Conservation (phyloP, 2,888 invertebrate species). For the Sesia apiformis region DNA sequence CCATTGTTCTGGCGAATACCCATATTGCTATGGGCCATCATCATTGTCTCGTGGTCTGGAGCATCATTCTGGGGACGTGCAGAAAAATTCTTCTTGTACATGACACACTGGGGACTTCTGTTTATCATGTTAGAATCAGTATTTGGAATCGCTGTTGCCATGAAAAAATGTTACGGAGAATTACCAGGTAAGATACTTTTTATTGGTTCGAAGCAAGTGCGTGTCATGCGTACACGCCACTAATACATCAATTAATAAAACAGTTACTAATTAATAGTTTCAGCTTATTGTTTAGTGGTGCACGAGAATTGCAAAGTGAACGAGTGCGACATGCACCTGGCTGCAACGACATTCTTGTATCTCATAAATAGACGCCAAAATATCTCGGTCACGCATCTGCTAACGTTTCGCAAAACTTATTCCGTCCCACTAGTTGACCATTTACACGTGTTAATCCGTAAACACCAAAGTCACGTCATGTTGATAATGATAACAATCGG, state of each 20-base stretch:
- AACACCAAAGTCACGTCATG: too few species aligned
- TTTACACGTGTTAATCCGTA: too few species aligned
- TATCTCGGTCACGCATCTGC: slow-evolving; percentile 16
- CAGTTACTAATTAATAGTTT: not conserved
- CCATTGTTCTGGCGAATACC: slow-evolving; percentile 58
- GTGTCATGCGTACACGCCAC: too few species aligned
- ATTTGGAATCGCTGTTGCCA: slow-evolving; percentile 47
- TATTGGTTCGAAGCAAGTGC: too few species aligned
- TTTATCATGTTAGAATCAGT: slow-evolving; percentile 47
- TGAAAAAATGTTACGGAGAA: slow-evolving; percentile 26
- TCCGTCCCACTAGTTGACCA: too few species aligned
- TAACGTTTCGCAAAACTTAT: slow-evolving; percentile 4
- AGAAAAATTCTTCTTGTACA: slow-evolving; percentile 65
- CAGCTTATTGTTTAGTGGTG: not conserved
- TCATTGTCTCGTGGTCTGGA: slow-evolving; percentile 39
- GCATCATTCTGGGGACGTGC: slow-evolving; percentile 52
- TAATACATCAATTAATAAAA: not conserved
- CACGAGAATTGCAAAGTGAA: not conserved
- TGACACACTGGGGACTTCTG: slow-evolving; percentile 73
- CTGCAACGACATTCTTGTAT: slow-evolving; percentile 14
- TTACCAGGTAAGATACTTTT: slow-evolving; percentile 29
- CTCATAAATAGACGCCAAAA: slow-evolving; percentile 14
- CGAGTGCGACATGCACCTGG: slow-evolving; percentile 1
- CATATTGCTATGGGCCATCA: slow-evolving; percentile 47
- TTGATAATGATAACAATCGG: too few species aligned